Conservation (phyloP, 2,888 invertebrate species). For the Heliconius aoede region DNA sequence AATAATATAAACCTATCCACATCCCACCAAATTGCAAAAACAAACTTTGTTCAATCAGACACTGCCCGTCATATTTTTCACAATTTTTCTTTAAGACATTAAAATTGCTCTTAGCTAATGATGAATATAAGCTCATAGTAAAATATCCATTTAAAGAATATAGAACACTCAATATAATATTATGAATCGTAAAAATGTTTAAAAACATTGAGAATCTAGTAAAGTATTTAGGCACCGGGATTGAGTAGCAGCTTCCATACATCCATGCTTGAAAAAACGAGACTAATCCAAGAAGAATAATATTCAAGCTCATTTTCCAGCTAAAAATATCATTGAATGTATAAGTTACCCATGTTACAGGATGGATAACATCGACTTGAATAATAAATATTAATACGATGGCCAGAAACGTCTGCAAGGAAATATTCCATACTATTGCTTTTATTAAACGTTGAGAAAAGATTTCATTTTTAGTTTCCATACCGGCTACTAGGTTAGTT, state of each 20-base stretch:
- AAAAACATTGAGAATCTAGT: slow-evolving; percentile 87
- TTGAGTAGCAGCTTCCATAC: slow-evolving; percentile 87
- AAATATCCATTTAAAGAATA: slow-evolving; percentile 87
- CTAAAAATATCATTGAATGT: slow-evolving; percentile 84
- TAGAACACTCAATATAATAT: slow-evolving; percentile 80
- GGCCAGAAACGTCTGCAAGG: slow-evolving; percentile 81
- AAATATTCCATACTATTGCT: slow-evolving; percentile 85
- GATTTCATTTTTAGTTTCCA: slow-evolving; percentile 82
- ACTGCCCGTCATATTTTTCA: slow-evolving; percentile 75
- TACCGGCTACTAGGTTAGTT: slow-evolving; percentile 56
- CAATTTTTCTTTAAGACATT: slow-evolving; percentile 79
- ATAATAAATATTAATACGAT: slow-evolving; percentile 80
- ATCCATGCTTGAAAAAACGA: slow-evolving; percentile 89
- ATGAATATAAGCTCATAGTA: slow-evolving; percentile 87
- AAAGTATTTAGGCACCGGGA: slow-evolving; percentile 84
- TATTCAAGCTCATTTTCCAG: slow-evolving; percentile 86
- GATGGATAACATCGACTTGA: slow-evolving; percentile 86
- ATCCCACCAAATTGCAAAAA: slow-evolving; percentile 87
- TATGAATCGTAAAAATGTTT: slow-evolving; percentile 85
- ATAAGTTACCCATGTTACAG: slow-evolving; percentile 85
- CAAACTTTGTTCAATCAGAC: slow-evolving; percentile 86
- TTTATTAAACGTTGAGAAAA: slow-evolving; percentile 83
- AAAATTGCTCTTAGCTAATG: slow-evolving; percentile 85
- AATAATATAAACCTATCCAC: slow-evolving; percentile 86
- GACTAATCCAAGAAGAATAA: slow-evolving; percentile 85